Percentiles rank a stretch among this genome's conserved stretches.
phyloP scores from a whole-genome alignment of 2,113 vertebrate genomes.

The Ibidorhyncha struthersii region DNA sequence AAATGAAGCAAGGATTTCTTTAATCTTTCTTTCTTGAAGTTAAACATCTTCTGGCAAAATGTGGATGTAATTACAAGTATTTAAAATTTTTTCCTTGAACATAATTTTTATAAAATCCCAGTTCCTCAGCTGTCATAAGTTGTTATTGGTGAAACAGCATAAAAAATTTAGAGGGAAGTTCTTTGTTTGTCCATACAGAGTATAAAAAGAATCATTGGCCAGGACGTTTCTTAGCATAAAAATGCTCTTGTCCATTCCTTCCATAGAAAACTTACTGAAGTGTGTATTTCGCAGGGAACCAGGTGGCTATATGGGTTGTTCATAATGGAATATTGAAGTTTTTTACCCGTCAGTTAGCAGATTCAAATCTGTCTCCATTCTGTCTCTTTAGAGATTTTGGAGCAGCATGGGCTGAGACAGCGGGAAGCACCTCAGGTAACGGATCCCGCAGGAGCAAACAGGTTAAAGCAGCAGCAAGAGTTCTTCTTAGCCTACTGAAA shows the following conservation, averaged over 20 bases:
- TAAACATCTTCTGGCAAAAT: background rate
- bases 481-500: background rate
- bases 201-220: background rate
- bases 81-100: background rate
- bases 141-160: background rate
- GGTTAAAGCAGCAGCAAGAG: background rate
- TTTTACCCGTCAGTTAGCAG: background rate
- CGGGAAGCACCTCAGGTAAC: background rate
- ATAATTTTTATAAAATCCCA: background rate
- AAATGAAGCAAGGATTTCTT: background rate
- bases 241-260: background rate
- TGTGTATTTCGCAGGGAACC: background rate
- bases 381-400: background rate
- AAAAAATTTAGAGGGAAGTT: background rate
- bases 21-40: background rate
- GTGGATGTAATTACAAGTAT: background rate
- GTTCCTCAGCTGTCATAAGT: background rate
- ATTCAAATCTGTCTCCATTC: background rate
- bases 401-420: background rate
- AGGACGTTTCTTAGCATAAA: background rate
- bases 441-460: background rate
- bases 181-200: background rate
- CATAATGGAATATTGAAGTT: background rate
- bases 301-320: background rate
- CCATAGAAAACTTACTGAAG: background rate